phyloP scores from a whole-genome alignment of 2,113 vertebrate genomes.

The Saguinus imperator region DNA sequence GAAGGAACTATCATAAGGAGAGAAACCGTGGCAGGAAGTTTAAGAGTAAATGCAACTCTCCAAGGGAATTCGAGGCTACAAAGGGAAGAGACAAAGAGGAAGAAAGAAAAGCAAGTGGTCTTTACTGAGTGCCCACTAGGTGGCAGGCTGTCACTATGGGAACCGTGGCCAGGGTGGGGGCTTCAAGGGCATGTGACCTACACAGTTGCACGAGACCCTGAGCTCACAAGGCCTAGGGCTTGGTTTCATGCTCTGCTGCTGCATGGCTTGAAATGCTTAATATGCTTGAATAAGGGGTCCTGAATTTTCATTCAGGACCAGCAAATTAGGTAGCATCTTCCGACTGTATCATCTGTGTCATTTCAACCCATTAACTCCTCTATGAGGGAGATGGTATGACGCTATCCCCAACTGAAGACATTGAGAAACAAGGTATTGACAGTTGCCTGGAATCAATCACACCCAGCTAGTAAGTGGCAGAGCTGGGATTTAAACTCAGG shows the following conservation, averaged over 20 bases:
- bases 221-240: neutral
- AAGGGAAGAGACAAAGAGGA: neutral
- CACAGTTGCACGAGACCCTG: rapidly evolving
- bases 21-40: neutral
- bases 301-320: neutral
- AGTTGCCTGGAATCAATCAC: neutral
- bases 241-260: neutral
- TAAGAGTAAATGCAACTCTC: neutral
- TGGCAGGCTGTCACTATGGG: neutral
- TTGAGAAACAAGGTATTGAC: neutral
- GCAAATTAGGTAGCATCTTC: neutral
- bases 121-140: neutral
- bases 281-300: neutral
- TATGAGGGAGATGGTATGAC: neutral
- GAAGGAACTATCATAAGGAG: neutral
- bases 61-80: too few species aligned
- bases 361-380: neutral
- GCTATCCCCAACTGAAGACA: neutral
- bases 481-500: neutral
- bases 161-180: neutral
- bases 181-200: neutral
- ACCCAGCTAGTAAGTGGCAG: neutral
- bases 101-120: neutral
- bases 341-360: neutral
- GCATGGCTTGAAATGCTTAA: neutral